Evolutionary conservation across 2,888 invertebrate genomes (phyloP), one percentile per base, ranked within the genome.

Genomic region (Lepidonotus clava): DNA sequence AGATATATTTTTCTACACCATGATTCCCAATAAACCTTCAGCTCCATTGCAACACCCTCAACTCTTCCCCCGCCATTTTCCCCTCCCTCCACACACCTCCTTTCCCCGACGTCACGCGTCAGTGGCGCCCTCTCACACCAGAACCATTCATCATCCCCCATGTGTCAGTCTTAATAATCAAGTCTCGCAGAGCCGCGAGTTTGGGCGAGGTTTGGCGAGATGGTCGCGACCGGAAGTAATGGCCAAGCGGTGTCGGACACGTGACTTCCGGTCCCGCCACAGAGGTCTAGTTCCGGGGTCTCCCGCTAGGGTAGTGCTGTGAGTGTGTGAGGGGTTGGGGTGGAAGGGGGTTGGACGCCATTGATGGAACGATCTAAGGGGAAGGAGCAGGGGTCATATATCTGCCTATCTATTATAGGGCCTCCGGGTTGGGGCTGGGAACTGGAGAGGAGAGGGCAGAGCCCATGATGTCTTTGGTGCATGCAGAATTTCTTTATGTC

Each of bases 181-280:
- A 61, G 61, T 61, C 61, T 28, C 61, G 11, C 53, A 61, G 61
- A 4, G 61, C 24, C 4, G 56, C 56, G 56, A 56, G 56, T 14
- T n/a, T 56, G 56, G 61, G 28, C 61, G 61, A 61, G 61, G 28
- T 32, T 61, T 2, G 2, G 4, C 61, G 61, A 61, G 61, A 61
- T 14, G 24, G 61, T 8, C n/a, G 61, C 61, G 28, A 32, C 28
- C 61, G 61, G n/a, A 61, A 61, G 61, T 61, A 61, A 61, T 61
- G 61, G 61, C 61, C 24, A 32, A 61, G n/a, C 28, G 61, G 28
- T 61, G 61, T 61, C 61, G 28, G 24, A 61, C 61, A 61, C 61
- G 28, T 61, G n/a, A 61, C 61, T 61, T 61, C 61, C 11, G 61
- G 61, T 61, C 61, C 61, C 61, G 28, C 21, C 28, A 61, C 61